Conservation (phyloP, 2,797 vertebrate genomes). For the Melanotaenia parkinsoni region DNA sequence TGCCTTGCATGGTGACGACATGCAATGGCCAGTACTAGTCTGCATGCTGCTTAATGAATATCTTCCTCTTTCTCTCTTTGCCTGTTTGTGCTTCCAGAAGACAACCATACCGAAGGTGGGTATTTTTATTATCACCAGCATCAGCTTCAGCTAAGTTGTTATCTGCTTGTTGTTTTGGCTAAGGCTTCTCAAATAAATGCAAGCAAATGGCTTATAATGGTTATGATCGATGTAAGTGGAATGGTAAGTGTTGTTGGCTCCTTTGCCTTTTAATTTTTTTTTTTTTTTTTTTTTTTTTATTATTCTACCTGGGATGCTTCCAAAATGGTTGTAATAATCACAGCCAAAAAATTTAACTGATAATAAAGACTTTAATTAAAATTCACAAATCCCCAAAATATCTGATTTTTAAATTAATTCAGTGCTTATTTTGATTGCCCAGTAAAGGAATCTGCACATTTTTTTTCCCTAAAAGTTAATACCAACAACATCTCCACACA, state of each 20-base stretch:
- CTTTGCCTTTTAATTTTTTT: not conserved
- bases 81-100: constrained; percentile 97
- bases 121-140: constrained; percentile 78
- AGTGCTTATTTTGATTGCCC: too few relatives aligned
- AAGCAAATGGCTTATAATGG: constrained; percentile 26
- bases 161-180: constrained; percentile 56
- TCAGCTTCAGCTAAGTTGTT: constrained; percentile 64
- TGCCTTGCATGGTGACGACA: constrained; percentile 97
- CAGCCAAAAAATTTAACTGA: too few relatives aligned
- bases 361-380: too few relatives aligned
- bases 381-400: too few relatives aligned
- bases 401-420: too few relatives aligned
- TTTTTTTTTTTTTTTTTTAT: not conserved
- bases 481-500: not conserved
- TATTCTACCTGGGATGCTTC: not conserved
- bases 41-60: constrained; percentile 99
- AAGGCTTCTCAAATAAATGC: constrained; percentile 24
- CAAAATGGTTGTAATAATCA: too few relatives aligned
- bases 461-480: too few relatives aligned
- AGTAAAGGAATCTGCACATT: too few relatives aligned
- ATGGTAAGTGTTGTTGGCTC: constrained; percentile 56
- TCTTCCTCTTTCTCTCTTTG: constrained; percentile 98
- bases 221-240: constrained; percentile 25
- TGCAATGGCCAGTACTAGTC: constrained; percentile 95
- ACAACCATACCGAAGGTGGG: constrained; percentile 97